phyloP scores from a whole-genome alignment of 2,797 vertebrate species.

The Apogon hyalosoma region DNA sequence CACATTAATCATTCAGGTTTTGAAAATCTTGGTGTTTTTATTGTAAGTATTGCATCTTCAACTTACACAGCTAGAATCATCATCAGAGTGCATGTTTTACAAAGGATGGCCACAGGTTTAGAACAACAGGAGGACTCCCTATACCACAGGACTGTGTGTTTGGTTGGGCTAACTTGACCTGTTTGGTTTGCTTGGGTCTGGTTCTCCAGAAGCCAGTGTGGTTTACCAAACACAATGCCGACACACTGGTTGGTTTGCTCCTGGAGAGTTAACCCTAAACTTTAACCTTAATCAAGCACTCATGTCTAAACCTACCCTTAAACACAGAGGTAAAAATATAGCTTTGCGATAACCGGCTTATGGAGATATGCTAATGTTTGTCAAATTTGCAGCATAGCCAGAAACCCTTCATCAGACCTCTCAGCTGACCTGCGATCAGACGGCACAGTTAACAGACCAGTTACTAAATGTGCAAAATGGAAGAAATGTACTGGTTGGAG shows the following conservation, averaged over 20 bases:
- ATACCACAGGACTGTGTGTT: slow-evolving; percentile 39
- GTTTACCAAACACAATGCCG: slow-evolving; percentile 45
- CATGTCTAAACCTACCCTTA: slow-evolving; percentile 31
- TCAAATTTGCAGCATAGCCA: slow-evolving; percentile 51
- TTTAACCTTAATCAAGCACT: slow-evolving; percentile 32
- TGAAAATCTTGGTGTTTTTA: slow-evolving; percentile 84
- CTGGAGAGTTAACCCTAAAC: slow-evolving; percentile 21
- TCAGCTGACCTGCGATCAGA: slow-evolving; percentile 28
- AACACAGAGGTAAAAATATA: slow-evolving; percentile 63
- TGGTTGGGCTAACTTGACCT: slow-evolving; percentile 52
- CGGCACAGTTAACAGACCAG: slow-evolving; percentile 16
- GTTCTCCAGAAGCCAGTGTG: slow-evolving; percentile 41
- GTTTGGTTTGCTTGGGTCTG: slow-evolving; percentile 37
- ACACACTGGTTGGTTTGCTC: slow-evolving; percentile 14
- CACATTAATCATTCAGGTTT: slow-evolving; percentile 51
- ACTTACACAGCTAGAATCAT: slow-evolving; percentile 79
- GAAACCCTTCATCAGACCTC: slow-evolving; percentile 43
- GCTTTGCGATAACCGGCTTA: slow-evolving; percentile 57
- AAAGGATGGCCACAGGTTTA: slow-evolving; percentile 81
- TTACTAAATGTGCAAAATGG: slow-evolving; percentile 2
- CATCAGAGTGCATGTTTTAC: slow-evolving; percentile 82
- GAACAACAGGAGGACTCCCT: slow-evolving; percentile 67
- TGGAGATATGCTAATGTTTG: slow-evolving; percentile 60
- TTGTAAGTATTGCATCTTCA: slow-evolving; percentile 85
- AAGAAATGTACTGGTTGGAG: too few species aligned